These are phyloP conservation scores for Bilobella aurantiaca DNA, from an alignment of 1,140 invertebrate species.

Conservation along the genomic window DNA sequence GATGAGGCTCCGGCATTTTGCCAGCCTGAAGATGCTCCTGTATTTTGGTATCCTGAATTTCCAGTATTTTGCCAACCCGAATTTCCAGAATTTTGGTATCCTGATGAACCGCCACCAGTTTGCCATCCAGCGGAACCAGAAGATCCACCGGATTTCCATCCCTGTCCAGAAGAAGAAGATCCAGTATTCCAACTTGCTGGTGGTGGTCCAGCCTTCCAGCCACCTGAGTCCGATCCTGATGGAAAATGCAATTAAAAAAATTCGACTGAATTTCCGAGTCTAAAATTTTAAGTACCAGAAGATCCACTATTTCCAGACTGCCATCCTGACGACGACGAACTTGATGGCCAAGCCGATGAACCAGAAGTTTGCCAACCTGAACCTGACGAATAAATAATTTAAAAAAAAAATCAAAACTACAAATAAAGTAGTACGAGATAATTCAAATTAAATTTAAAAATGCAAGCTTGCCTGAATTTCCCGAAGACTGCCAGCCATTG, in stretches of 20 bases:
- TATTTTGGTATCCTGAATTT: neutral
- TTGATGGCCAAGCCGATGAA: neutral
- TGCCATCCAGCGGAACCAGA: neutral
- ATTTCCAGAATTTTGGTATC: neutral
- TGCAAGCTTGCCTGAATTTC: neutral
- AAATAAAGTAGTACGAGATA: neutral
- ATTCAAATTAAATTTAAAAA: neutral
- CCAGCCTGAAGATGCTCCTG: neutral
- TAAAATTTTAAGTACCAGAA: neutral
- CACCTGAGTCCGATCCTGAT: neutral
- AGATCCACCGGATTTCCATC: neutral
- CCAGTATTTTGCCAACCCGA: neutral
- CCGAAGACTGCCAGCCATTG: neutral
- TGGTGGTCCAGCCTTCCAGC: neutral
- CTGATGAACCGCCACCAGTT: neutral
- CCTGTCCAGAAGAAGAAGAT: neutral
- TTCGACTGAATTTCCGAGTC: too few relatives aligned
- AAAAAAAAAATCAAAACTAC: neutral
- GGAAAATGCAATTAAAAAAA: too few relatives aligned
- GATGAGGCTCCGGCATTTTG: neutral
- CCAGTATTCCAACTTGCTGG: conserved; percentile 5
- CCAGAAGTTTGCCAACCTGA: neutral
- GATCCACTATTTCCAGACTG: neutral
- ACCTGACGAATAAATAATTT: too few relatives aligned
- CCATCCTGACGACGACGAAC: neutral